phyloP scores from a whole-genome alignment of 1,140 invertebrate genomes.

The Bombus picipes region DNA sequence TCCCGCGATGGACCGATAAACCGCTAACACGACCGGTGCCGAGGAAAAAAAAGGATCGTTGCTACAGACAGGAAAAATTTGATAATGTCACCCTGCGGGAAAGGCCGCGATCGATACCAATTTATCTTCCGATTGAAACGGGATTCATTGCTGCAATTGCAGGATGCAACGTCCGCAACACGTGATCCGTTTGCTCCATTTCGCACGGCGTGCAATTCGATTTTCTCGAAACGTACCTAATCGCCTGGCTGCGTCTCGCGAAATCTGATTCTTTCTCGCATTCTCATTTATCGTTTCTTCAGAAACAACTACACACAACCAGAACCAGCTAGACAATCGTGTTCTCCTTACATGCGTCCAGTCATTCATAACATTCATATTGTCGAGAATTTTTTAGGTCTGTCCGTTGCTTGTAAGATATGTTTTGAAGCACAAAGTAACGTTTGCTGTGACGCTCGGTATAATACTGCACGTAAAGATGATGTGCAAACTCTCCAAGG shows the following conservation, averaged over 20 bases:
- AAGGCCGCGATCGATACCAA: constrained; percentile 15
- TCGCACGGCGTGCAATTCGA: background rate
- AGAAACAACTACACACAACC: background rate
- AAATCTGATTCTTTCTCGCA: background rate
- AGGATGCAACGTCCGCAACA: constrained; percentile 1
- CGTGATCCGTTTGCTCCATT: constrained; percentile 28
- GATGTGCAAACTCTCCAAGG: too few relatives aligned
- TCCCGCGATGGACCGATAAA: background rate
- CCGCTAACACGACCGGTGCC: background rate
- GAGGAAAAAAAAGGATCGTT: background rate
- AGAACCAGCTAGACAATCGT: background rate
- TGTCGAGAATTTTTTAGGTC: too few relatives aligned
- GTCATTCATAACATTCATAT: background rate
- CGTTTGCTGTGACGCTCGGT: too few relatives aligned
- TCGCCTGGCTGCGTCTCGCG: background rate
- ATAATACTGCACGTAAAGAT: too few relatives aligned
- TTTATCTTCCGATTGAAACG: constrained; percentile 30
- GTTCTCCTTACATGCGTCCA: too few relatives aligned
- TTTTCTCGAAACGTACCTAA: constrained; percentile 15
- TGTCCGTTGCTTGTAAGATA: too few relatives aligned
- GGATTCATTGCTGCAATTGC: constrained; percentile 29
- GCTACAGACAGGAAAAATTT: background rate
- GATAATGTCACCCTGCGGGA: constrained; percentile 15
- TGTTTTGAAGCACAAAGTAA: too few relatives aligned
- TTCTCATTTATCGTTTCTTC: too few relatives aligned